Evolutionary conservation across 2,113 vertebrate species (phyloP), one percentile per base, ranked within the genome.

Genomic region (Coreoperca whiteheadi): DNA sequence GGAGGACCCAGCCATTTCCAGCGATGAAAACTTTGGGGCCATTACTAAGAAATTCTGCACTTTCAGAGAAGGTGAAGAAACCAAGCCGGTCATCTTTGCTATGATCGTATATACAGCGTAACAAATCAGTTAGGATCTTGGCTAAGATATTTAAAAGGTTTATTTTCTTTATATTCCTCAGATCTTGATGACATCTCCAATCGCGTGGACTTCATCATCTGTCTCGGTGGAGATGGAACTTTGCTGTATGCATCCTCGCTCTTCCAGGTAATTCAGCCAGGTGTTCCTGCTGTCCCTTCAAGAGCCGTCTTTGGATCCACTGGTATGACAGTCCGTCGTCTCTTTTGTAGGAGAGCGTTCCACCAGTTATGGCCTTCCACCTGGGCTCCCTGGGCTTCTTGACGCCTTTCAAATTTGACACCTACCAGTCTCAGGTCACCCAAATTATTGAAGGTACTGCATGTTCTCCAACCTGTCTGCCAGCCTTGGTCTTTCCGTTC

Each of bases 1-100:
- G 72, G 98, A 99, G 70, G 98, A 99, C 85, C 97, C 98, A 0
- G 96, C 97, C 57, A 97, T 99, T 51, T 93, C 93, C 15, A 94
- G 93, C 0, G 97, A 99, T 60, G 98, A 98, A 77, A 96, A 95
- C 90, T 98, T 99, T 56, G 96, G 95, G 77, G 92, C 96, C 46
- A 94, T 98, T 66, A 97, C 97, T 54, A 98, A 96, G 93, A 98
- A 96, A 78, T 98, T 99, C 92, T 99, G 98, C 95, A 99, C 98
- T 81, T 99, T 99, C 91, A 95, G 96, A 84, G 98, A 99, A 96
- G 98, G 98, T 97, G 82, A 1, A 43, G 63, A 37, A 50, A 53
- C 10, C 23, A 25, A 39, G 16, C 6, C 50, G 1, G 1, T 14
- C 14, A 4, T n/a, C 6, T 61, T 69, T 61, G 1, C 3, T 37